Evolutionary conservation across 2,113 vertebrate species (phyloP), one percentile per base, ranked within the genome.

Genomic region (Leucopternis melanops): DNA sequence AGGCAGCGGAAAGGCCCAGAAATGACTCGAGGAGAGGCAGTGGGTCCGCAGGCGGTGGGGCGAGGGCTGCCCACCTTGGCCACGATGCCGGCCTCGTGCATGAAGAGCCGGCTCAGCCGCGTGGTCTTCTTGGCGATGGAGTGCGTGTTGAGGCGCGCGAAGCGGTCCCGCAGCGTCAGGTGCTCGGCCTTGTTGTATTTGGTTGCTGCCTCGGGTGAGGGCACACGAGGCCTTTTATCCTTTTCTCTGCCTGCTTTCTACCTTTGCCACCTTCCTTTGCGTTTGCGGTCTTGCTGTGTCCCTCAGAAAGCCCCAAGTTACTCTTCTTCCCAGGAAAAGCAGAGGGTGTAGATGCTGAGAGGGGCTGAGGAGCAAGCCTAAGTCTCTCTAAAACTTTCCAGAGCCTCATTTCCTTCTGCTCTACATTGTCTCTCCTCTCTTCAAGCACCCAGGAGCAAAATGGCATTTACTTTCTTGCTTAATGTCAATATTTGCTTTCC

Each of bases 51-150:
- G 81, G 62, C 5, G 2, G 73, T 8, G 27, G 34, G 36, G 15
- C 7, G 38, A 2, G 2, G 36, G 55, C 7, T 16, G 54, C 97
- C 80, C 96, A 99, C 99, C 98, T 98, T 99, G 47, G 98, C 69
- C 81, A 98, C 96, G 0, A 99, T 98, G 70, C 99, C 99, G 0
- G 99, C 98, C 97, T 99, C 99, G 4, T 99, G 99, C 97, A 99
- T 98, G 94, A 99, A 94, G 36, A 98, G 97, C 81, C 99, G 99
- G 95, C 99, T 98, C 80, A 99, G 96, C 45, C 99, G 97, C 0
- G 98, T 98, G 8, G 99, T 99, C 98, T 99, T 99, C 98, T 99
- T 99, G 63, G 99, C 98, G 6, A 99, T 99, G 84, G 99, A 99
- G 97, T 99, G 99, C 0, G 98, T 97, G 97, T 98, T 99, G 93